These are phyloP conservation scores for Nomada flava DNA, from an alignment of 2,888 invertebrate species.

Conservation along the genomic window DNA sequence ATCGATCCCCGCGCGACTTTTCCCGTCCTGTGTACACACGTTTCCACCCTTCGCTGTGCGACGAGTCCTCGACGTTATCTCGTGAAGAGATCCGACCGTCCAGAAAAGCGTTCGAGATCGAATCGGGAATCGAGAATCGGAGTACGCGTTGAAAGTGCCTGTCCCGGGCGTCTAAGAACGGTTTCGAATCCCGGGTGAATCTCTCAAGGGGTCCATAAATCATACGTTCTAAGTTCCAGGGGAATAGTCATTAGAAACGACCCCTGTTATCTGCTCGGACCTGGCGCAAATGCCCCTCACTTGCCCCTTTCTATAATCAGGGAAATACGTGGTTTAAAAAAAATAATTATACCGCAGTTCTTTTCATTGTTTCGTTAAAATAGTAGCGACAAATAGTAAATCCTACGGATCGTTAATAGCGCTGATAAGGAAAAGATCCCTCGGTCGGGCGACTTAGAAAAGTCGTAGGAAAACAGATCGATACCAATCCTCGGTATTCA, in stretches of 20 bases:
- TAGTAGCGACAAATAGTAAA: background rate
- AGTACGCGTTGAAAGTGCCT: slow-evolving; percentile 1
- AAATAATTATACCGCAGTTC: too few relatives aligned
- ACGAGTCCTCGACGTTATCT: slow-evolving; percentile 64
- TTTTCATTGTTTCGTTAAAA: background rate
- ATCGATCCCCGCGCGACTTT: slow-evolving; percentile 52
- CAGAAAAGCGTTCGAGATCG: slow-evolving; percentile 41
- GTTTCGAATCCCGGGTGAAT: slow-evolving; percentile 21
- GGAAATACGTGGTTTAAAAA: too few relatives aligned
- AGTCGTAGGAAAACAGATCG: background rate
- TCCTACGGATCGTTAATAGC: background rate
- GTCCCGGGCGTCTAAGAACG: slow-evolving; percentile 7
- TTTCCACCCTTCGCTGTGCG: slow-evolving; percentile 19
- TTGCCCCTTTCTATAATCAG: too few relatives aligned
- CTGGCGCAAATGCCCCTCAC: slow-evolving; percentile 17
- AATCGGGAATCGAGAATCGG: slow-evolving; percentile 37
- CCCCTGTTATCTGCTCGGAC: slow-evolving; percentile 34
- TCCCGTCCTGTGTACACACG: slow-evolving; percentile 52
- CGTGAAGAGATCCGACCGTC: slow-evolving; percentile 27
- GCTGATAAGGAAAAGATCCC: too few relatives aligned
- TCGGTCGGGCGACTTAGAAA: too few relatives aligned
- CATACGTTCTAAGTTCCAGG: slow-evolving; percentile 39
- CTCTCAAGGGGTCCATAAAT: slow-evolving; percentile 60
- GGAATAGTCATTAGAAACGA: slow-evolving; percentile 45
- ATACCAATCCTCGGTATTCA: background rate